phyloP scores from a whole-genome alignment of 2,797 vertebrate species.

The Chromis chromis region DNA sequence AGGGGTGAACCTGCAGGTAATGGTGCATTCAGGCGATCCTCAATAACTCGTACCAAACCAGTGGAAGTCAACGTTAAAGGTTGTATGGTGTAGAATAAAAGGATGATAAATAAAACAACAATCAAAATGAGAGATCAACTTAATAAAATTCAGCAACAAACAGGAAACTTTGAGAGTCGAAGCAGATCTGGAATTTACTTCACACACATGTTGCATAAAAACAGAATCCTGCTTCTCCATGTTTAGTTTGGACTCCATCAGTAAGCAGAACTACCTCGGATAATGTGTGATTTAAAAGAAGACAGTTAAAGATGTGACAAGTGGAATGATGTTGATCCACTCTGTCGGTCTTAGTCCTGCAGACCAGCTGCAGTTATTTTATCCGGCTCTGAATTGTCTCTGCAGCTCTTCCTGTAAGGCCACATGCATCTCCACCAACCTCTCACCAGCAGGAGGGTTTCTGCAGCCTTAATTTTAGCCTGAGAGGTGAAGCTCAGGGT shows the following conservation, averaged over 20 bases:
- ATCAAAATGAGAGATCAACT: too few species aligned
- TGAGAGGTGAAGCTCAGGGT: not conserved
- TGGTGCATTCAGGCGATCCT: slow-evolving; percentile 41
- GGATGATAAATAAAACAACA: too few species aligned
- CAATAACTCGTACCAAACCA: slow-evolving; percentile 18
- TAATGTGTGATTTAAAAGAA: not conserved
- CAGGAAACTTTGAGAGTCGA: not conserved
- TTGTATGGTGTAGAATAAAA: too few species aligned
- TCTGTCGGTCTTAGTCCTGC: not conserved
- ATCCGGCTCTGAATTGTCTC: not conserved
- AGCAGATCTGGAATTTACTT: not conserved
- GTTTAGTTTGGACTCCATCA: slow-evolving; percentile 14
- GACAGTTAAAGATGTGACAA: not conserved
- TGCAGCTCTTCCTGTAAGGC: too few species aligned
- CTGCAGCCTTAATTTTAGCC: not conserved
- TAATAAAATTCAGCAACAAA: too few species aligned
- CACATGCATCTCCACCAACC: not conserved
- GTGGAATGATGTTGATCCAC: not conserved
- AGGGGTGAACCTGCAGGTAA: not conserved
- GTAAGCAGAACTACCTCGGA: not conserved
- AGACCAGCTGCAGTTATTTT: not conserved
- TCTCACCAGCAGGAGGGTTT: too few species aligned
- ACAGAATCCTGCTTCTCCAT: not conserved
- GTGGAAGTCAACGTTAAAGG: too few species aligned
- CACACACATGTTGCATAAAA: not conserved